Evolutionary conservation across 2,797 vertebrate genomes (phyloP).

Genomic region (Atherinosoma microstoma): DNA sequence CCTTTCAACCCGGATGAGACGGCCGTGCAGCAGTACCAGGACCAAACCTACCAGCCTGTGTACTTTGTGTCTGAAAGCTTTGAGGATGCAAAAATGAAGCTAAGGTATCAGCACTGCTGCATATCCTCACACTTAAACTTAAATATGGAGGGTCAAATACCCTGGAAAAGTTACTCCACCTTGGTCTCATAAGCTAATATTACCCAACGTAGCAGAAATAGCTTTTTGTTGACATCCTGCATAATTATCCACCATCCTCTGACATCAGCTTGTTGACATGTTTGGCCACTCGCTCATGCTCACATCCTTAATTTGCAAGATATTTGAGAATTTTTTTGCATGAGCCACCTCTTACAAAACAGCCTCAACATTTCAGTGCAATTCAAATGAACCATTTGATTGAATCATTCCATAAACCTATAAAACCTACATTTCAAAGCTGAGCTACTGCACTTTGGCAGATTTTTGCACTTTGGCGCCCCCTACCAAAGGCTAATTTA

Average conservation of each 20-base stretch:
- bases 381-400: neutral
- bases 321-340: neutral
- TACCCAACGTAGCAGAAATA: neutral
- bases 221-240: neutral
- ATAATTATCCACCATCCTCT: neutral
- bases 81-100: slow-evolving; percentile 86
- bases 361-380: too few relatives aligned
- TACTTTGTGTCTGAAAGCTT: slow-evolving; percentile 91
- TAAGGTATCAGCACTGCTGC: slow-evolving; percentile 73
- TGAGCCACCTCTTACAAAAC: too few relatives aligned
- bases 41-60: slow-evolving; percentile 87
- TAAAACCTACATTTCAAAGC: too few relatives aligned
- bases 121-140: neutral
- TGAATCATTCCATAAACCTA: neutral
- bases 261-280: neutral
- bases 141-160: neutral
- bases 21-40: slow-evolving; percentile 86
- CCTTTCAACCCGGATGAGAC: slow-evolving; percentile 85
- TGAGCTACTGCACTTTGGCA: too few relatives aligned
- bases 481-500: too few relatives aligned
- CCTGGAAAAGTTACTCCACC: neutral
- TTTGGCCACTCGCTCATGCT: neutral
- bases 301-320: neutral
- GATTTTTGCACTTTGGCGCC: too few relatives aligned
- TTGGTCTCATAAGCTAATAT: neutral